Evolutionary conservation across 2,888 invertebrate species (phyloP).

Genomic region (Mythimna albipuncta): DNA sequence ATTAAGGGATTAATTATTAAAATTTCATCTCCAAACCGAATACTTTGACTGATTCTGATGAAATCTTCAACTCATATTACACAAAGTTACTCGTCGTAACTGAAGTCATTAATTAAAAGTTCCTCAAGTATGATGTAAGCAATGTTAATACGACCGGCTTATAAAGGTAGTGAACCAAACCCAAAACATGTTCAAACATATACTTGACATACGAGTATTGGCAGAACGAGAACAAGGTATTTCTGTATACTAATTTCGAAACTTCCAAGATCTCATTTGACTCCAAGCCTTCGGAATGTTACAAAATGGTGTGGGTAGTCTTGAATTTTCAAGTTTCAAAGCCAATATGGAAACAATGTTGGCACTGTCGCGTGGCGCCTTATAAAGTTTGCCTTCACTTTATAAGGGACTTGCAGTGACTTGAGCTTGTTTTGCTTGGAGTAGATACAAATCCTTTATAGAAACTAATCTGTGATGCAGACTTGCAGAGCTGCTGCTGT

Average conservation of each 20-base stretch:
- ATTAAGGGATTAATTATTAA: slow-evolving; percentile 37
- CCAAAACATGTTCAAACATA: slow-evolving; percentile 52
- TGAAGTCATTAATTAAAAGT: slow-evolving; percentile 65
- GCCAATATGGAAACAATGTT: slow-evolving; percentile 84
- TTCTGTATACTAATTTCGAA: slow-evolving; percentile 65
- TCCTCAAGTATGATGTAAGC: slow-evolving; percentile 56
- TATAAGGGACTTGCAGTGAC: slow-evolving; percentile 70
- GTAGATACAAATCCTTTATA: slow-evolving; percentile 68
- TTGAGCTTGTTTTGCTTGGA: slow-evolving; percentile 70
- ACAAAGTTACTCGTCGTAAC: slow-evolving; percentile 50
- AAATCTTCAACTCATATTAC: slow-evolving; percentile 56
- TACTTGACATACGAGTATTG: slow-evolving; percentile 56
- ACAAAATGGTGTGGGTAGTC: slow-evolving; percentile 72
- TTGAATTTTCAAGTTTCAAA: slow-evolving; percentile 81
- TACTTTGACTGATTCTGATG: slow-evolving; percentile 50
- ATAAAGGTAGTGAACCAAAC: slow-evolving; percentile 56
- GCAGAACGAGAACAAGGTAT: slow-evolving; percentile 49
- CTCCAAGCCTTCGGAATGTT: slow-evolving; percentile 66
- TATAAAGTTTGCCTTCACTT: slow-evolving; percentile 78
- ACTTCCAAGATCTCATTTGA: slow-evolving; percentile 70
- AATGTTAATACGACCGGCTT: slow-evolving; percentile 61
- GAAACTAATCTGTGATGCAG: slow-evolving; percentile 70
- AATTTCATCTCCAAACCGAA: slow-evolving; percentile 31
- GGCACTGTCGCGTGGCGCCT: slow-evolving; percentile 76
- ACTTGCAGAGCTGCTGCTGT: slow-evolving; percentile 50